Base-by-base conservation (phyloP, 2,888 invertebrate species). In the Diachrysia chrysitis region DNA sequence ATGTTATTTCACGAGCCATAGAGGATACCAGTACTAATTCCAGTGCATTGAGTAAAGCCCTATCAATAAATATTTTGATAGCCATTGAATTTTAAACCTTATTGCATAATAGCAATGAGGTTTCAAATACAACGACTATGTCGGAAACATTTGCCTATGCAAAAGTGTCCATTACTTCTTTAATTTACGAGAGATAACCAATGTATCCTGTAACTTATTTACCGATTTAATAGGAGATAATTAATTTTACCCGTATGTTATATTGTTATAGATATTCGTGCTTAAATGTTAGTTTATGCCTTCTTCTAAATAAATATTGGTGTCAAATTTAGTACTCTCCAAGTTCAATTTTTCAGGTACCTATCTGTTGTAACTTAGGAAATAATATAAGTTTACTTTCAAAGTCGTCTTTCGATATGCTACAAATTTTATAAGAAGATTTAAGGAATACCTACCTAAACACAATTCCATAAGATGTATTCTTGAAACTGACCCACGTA, bases 1-100 rank as follows among this genome's bases (percentile, higher is more conserved):
- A 62, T 66, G 60, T 32, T 71, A 75, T 77, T 77, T 75, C 65
- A 78, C 76, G 66, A 63, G 5, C 56, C 71, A 77, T 79, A 65
- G 76, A 66, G 42, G 56, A 64, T 63, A 48, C 64, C 29, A 69
- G 64, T 64, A 59, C 29, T 57, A 25, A 35, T 59, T 35, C 51
- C 23, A 46, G 42, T 17, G 48, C 62, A 60, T 60, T 60, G 25
- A 48, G 53, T 64, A 61, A 67, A 69, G 59, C 69, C 61, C 58
- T 42, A 42, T n/a, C 0, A 6, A 42, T 68, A 56, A 37, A 53
- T 25, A 42, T 21, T 17, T 58, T 5, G 23, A 17, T 16, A 61
- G 6, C 19, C 0, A 25, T 53, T 5, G n/a, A 42, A 57, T 62
- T 75, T 63, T n/a, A 54, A 60, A 65, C 59, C 42, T 57, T 73